These are phyloP conservation scores for Myotis yumanensis DNA, from an alignment of 2,113 vertebrate species.

Conservation along the genomic window DNA sequence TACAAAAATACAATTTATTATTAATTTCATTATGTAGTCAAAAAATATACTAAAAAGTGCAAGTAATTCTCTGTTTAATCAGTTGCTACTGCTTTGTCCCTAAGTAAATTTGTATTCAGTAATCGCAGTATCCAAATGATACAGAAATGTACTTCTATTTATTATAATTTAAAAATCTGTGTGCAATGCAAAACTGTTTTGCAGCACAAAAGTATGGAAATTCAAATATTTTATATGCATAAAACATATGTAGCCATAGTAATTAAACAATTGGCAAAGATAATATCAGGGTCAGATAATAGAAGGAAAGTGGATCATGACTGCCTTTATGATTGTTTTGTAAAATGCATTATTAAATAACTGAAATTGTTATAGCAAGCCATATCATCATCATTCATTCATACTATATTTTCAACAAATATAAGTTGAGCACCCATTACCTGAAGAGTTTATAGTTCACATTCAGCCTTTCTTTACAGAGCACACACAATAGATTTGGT, in stretches of 20 bases:
- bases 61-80: not conserved
- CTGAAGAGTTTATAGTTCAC: not conserved
- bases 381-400: not conserved
- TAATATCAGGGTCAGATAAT: not conserved
- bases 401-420: not conserved
- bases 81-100: not conserved
- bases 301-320: not conserved
- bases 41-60: not conserved
- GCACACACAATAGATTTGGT: not conserved
- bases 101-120: not conserved
- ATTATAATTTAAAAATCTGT: constrained; percentile 19
- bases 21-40: not conserved
- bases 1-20: not conserved
- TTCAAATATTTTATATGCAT: not conserved
- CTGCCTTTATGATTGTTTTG: not conserved
- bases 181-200: not conserved
- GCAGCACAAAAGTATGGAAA: not conserved
- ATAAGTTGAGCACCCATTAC: not conserved
- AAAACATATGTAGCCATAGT: not conserved
- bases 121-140: not conserved
- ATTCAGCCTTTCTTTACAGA: not conserved
- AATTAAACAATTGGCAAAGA: constrained; percentile 12
- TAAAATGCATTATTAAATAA: constrained; percentile 8
- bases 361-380: not conserved
- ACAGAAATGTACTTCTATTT: not conserved